Conservation (phyloP, 1,140 invertebrate species). For the Trachymyrmex cornetzi region DNA sequence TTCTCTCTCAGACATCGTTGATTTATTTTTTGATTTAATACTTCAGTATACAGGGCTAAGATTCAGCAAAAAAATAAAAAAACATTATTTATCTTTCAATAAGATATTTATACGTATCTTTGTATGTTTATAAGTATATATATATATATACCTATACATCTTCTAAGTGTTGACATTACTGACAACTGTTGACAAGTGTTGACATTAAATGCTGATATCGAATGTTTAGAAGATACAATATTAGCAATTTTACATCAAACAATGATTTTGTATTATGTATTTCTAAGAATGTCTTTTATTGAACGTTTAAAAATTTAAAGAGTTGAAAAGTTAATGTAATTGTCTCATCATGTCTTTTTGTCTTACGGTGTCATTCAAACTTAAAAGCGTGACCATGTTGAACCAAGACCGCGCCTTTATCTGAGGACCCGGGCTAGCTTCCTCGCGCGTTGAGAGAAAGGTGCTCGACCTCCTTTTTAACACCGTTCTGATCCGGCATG, state of each 20-base stretch:
- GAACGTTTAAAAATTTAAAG: not conserved
- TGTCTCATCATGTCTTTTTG: not conserved
- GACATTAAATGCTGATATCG: not conserved
- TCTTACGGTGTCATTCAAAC: not conserved
- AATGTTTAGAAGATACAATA: not conserved
- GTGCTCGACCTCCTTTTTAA: constrained; percentile 82
- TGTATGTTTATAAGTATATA: not conserved
- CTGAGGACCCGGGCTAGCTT: constrained; percentile 30
- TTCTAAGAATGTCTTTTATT: not conserved
- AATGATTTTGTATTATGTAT: not conserved
- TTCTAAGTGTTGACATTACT: not conserved
- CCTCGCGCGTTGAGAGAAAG: constrained; percentile 78
- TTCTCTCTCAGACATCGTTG: not conserved
- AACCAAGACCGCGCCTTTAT: constrained; percentile 46
- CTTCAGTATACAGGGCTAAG: not conserved
- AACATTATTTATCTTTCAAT: not conserved
- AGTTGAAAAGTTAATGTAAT: not conserved
- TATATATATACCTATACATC: not conserved
- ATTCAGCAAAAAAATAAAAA: not conserved
- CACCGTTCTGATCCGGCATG: constrained; percentile 60
- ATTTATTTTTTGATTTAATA: not conserved
- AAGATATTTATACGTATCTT: not conserved
- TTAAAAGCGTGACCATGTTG: not conserved
- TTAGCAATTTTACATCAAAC: not conserved
- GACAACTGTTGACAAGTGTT: too few species aligned